Percentiles rank a stretch among this genome's conserved stretches.
Conservation (phyloP, 1,140 invertebrate genomes). For the Venturia canescens region DNA sequence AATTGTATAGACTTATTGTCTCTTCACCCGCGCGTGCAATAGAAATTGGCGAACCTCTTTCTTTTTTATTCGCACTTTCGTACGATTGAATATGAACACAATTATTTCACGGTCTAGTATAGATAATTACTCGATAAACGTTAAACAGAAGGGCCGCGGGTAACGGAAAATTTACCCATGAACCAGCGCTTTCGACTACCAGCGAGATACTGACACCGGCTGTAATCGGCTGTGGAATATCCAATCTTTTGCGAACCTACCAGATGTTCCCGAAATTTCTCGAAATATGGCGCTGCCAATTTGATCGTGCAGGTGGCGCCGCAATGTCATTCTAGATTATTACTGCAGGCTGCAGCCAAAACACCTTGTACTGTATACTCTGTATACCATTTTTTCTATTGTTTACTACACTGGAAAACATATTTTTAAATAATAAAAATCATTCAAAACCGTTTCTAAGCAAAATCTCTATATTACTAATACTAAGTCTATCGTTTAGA, state of each 20-base stretch:
- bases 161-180: too few species aligned
- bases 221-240: not conserved
- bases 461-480: too few species aligned
- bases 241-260: not conserved
- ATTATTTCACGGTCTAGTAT: too few species aligned
- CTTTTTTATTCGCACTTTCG: not conserved
- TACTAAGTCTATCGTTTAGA: too few species aligned
- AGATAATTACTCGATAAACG: too few species aligned
- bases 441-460: too few species aligned
- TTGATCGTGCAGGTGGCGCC: not conserved
- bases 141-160: too few species aligned
- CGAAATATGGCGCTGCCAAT: not conserved
- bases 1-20: not conserved
- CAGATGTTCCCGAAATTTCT: constrained; percentile 14
- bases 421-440: too few species aligned
- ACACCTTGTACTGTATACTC: not conserved
- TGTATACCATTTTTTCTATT: not conserved
- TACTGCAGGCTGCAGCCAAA: not conserved
- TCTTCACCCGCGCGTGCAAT: not conserved
- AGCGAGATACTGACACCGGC: constrained; percentile 3
- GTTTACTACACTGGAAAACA: not conserved
- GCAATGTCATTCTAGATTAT: not conserved
- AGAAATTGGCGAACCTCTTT: not conserved
- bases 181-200: not conserved
- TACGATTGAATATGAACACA: too few species aligned